phyloP scores from a whole-genome alignment of 2,888 invertebrate species.

The Clivina fossor region DNA sequence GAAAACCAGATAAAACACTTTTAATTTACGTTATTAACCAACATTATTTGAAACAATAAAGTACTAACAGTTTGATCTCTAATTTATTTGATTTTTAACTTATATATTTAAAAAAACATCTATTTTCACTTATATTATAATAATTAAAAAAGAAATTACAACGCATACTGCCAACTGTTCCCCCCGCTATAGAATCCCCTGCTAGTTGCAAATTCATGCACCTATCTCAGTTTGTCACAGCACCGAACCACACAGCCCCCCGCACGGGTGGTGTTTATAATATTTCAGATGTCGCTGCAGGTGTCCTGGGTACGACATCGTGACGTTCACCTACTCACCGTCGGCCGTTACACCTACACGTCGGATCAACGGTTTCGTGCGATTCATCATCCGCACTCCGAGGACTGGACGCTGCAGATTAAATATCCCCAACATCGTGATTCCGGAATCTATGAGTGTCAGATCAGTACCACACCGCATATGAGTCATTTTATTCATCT shows the following conservation, averaged over 20 bases:
- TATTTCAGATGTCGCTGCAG: slow-evolving; percentile 70
- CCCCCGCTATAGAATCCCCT: too few relatives aligned
- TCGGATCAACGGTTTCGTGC: slow-evolving; percentile 89
- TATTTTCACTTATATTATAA: too few relatives aligned
- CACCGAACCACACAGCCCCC: background rate
- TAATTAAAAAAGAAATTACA: too few relatives aligned
- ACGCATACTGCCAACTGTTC: too few relatives aligned
- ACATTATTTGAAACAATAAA: too few relatives aligned
- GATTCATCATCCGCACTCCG: slow-evolving; percentile 80
- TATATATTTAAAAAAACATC: too few relatives aligned
- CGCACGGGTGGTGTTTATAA: slow-evolving; percentile 8
- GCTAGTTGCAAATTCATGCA: background rate
- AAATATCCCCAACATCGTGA: slow-evolving; percentile 91
- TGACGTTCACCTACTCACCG: slow-evolving; percentile 86
- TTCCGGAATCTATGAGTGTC: slow-evolving; percentile 90
- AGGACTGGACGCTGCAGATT: slow-evolving; percentile 91
- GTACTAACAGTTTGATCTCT: too few relatives aligned
- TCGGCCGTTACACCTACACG: slow-evolving; percentile 88
- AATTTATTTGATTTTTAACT: too few relatives aligned
- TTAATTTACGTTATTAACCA: too few relatives aligned
- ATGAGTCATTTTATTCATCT: slow-evolving; percentile 90
- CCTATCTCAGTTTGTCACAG: background rate
- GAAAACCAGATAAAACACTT: too few relatives aligned
- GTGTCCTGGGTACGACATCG: slow-evolving; percentile 91
- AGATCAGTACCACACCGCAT: slow-evolving; percentile 91